phyloP scores from a whole-genome alignment of 1,140 invertebrate genomes.

The Anastrepha ludens region DNA sequence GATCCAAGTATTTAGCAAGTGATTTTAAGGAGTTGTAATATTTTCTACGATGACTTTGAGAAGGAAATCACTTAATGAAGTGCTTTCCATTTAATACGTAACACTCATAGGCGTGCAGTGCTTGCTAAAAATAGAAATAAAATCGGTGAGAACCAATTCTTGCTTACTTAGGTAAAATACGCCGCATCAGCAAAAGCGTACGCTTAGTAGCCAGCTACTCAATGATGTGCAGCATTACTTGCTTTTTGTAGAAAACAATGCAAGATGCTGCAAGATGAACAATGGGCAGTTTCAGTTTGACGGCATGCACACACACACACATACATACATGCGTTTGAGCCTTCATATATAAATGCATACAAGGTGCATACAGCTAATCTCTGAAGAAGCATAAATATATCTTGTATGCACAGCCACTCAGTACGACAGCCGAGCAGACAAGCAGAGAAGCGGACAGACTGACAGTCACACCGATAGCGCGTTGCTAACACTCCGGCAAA shows the following conservation, averaged over 20 bases:
- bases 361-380: neutral
- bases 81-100: constrained; percentile 1
- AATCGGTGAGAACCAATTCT: neutral
- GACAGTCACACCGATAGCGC: neutral
- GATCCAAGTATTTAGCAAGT: constrained; percentile 28
- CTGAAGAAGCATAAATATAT: neutral
- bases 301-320: neutral
- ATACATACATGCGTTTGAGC: neutral
- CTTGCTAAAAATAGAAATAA: neutral
- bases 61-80: constrained; percentile 36
- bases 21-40: constrained; percentile 30
- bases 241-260: neutral
- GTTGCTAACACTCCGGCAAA: neutral
- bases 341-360: neutral
- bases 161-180: neutral
- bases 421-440: neutral
- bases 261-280: neutral
- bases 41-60: neutral
- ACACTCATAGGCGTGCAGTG: neutral
- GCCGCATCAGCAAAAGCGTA: constrained; percentile 3
- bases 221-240: neutral
- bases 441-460: neutral
- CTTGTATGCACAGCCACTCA: neutral
- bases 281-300: neutral
- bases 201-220: constrained; percentile 20